Evolutionary conservation across 1,140 invertebrate genomes (phyloP), one percentile per base, ranked within the genome.

Genomic region (Cheumatopsyche charites): DNA sequence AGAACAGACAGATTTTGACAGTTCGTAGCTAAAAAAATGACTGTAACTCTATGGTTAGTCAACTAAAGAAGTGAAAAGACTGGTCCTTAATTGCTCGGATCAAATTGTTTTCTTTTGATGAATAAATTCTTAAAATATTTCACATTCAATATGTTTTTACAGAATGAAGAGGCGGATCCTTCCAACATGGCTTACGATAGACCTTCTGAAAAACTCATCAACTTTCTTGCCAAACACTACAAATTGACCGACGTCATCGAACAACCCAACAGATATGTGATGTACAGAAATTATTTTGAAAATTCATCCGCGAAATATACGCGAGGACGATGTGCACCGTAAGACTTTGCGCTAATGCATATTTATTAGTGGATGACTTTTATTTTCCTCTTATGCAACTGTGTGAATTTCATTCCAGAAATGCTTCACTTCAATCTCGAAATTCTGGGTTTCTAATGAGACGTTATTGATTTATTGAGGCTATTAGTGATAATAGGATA

Each of bases 251-350:
- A 76, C 42, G 61, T 55, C 1, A 70, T 76, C 19, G 72, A 72
- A 67, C 75, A 73, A 19, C 75, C 75, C 29, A 76, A 76, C 58
- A 63, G 75, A 47, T 76, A 72, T 26, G 72, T 72, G 9, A 72
- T 76, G n/a, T 76, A 76, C 69, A 69, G 43, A 72, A 61, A 76
- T 41, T 76, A 72, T 66, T 76, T 76, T 42, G 55, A 13, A 13
- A 68, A 68, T 25, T 36, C 7, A 1, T 52, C 66, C 0, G 15
- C 26, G 23, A 68, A 68, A 68, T 68, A 68, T 55, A 2, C 21
- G 25, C 66, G 29, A 19, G 47, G 66, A 26, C 15, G 47, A 55
- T 68, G 66, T 23, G 21, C 43, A 36, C 23, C 47, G 66, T 68
- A 68, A 68, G 47, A n/a, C 12, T 25, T 58, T 11, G 17, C 11